Evolutionary conservation across 1,140 invertebrate species (phyloP).

Genomic region (Platyura marginata): DNA sequence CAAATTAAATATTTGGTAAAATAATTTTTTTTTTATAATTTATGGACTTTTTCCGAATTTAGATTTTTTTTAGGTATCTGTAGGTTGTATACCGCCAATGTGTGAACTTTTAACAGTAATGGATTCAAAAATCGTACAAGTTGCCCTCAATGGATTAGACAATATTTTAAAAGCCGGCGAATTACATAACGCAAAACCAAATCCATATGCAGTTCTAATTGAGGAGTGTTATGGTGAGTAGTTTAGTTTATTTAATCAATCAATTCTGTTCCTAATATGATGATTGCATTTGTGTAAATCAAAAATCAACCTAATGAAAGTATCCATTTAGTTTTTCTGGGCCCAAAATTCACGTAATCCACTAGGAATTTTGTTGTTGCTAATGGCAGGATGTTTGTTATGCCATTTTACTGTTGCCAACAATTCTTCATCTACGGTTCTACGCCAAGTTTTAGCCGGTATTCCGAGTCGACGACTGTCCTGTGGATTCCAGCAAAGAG

Average conservation of each 20-base stretch:
- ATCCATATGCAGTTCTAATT: conserved; percentile 80
- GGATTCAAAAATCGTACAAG: conserved; percentile 94
- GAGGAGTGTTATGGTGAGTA: conserved; percentile 89
- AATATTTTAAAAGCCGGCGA: conserved; percentile 90
- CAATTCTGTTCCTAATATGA: background rate
- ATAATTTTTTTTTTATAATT: background rate
- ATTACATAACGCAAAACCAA: conserved; percentile 52
- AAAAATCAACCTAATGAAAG: no score
- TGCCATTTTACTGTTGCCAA: no score
- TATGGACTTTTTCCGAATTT: no score
- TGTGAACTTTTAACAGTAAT: conserved; percentile 87
- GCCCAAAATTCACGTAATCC: background rate
- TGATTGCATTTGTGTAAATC: background rate
- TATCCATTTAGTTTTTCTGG: background rate
- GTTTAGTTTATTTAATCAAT: background rate
- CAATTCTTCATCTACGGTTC: no score
- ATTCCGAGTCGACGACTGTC: no score
- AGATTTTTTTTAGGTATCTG: conserved; percentile 11
- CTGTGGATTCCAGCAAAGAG: no score
- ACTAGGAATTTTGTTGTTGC: no score
- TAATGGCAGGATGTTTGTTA: no score
- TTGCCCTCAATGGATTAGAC: conserved; percentile 89
- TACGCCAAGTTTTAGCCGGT: no score
- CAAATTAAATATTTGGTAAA: conserved; percentile 58
- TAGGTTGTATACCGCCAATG: conserved; percentile 79